Percentiles rank a stretch among this genome's conserved stretches.
Evolutionary conservation across 2,888 invertebrate species (phyloP).

Genomic region (Drosophila affinis): DNA sequence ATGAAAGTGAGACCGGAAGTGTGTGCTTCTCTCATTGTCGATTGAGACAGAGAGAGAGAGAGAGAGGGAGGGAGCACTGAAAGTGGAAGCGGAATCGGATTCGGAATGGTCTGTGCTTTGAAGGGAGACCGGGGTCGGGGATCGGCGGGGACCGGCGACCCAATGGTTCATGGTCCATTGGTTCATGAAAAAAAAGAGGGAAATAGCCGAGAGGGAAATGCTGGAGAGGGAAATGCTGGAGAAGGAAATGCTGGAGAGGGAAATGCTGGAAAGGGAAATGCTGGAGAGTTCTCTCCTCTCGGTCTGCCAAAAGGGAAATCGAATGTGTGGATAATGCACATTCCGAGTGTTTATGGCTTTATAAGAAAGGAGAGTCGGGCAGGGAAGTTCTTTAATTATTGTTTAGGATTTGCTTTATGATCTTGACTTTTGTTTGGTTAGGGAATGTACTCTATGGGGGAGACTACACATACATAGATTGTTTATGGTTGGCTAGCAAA

Average conservation of each 20-base stretch:
- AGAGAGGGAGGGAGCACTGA: background rate
- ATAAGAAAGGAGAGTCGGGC: background rate
- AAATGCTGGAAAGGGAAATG: conserved; percentile 20
- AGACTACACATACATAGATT: too few relatives aligned
- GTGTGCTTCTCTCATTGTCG: conserved; percentile 49
- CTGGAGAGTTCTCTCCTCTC: background rate
- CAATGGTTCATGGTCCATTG: conserved; percentile 40
- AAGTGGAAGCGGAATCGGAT: background rate
- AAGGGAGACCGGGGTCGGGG: background rate
- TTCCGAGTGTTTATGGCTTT: background rate
- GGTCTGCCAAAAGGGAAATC: conserved; percentile 24
- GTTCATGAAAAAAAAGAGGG: conserved; percentile 4
- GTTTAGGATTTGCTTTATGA: background rate
- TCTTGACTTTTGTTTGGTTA: background rate
- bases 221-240: conserved; percentile 4
- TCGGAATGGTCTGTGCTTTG: background rate
- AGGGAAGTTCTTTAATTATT: background rate
- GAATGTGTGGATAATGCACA: conserved; percentile 17
- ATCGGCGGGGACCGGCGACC: background rate
- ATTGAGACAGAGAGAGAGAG: conserved; percentile 39
- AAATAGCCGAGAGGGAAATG: conserved; percentile 20
- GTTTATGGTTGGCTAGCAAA: too few relatives aligned
- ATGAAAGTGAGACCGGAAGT: conserved; percentile 70
- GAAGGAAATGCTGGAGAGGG: conserved; percentile 32
- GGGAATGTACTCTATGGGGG: too few relatives aligned